Base-by-base conservation (phyloP, 2,888 invertebrate species). In the Didymodactylos carnosus region DNA sequence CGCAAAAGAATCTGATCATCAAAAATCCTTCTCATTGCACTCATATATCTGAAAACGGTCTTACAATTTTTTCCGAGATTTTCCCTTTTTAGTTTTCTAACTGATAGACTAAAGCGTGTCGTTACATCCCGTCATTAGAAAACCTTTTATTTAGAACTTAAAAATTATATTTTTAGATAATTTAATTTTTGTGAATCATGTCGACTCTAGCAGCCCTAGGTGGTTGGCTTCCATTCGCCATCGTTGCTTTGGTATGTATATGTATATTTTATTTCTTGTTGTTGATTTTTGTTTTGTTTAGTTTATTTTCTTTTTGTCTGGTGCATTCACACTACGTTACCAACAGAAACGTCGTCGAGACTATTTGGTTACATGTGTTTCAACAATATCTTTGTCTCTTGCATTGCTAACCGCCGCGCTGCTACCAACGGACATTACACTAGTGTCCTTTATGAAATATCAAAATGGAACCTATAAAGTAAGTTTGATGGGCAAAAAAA, bases 361-460 rank as follows among this genome's bases (percentile, higher is more conserved):
- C 35, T 62, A 62, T 62, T 7, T 62, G 14, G 35, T 62, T 62
- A 62, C 62, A 35, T 3, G 8, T 35, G n/a, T 35, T n/a, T 62
- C 35, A 35, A 19, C 62, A 1, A 2, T 35, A 35, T 62, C 80
- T 14, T 76, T 82, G 51, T 78, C 79, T 39, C 77, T 81, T 7
- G 79, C 81, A 6, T 76, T 82, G 69, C 75, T 81, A 49, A 82
- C 82, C 6, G 80, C 80, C 29, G 80, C 80, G 23, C 76, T 82
- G 27, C 79, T 82, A 10, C 82, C 82, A 2, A 81, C 84, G 13
- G 84, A 84, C 77, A 82, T 84, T 19, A 84, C 83, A 77, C 78
- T 84, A 10, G 83, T 83, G 7, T 83, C 83, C 7, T 83, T 77
- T 76, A 83, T 84, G 83, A 84, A 84, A 76, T 77, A 79, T 69